Evolutionary conservation across 35 echinoderm and acorn worm genomes (phyloP).

Genomic region (Ophioderma brevispina): DNA sequence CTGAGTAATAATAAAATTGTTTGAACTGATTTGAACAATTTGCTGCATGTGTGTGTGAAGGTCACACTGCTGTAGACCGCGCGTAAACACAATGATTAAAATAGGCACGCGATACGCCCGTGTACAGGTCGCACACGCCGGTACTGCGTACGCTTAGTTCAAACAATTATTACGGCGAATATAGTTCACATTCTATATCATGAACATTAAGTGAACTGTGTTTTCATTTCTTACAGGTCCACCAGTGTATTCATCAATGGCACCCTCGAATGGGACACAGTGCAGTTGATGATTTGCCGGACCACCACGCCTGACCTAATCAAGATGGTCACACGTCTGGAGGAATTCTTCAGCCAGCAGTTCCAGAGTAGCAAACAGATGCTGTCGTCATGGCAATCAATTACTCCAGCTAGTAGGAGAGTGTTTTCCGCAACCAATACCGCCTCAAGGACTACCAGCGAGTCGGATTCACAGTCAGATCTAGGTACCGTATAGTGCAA

Average conservation of each 20-base stretch:
- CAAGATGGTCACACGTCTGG: constrained; percentile 65
- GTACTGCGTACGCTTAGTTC: no score
- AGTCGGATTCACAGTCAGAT: background rate
- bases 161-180: no score
- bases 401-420: constrained; percentile 6
- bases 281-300: constrained; percentile 89
- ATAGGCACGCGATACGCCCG: no score
- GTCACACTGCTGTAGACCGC: no score
- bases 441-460: background rate
- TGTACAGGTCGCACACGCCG: no score
- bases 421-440: background rate
- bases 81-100: no score
- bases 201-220: background rate
- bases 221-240: constrained; percentile 11
- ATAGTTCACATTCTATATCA: background rate
- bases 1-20: no score
- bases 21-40: no score
- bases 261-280: constrained; percentile 69
- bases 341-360: constrained; percentile 97
- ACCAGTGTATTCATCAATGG: constrained; percentile 68
- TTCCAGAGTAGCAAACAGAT: constrained; percentile 84
- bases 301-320: constrained; percentile 94
- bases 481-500: no score
- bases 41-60: no score
- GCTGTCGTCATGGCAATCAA: constrained; percentile 73